phyloP scores from a whole-genome alignment of 2,797 vertebrate genomes.

The Avahi laniger region DNA sequence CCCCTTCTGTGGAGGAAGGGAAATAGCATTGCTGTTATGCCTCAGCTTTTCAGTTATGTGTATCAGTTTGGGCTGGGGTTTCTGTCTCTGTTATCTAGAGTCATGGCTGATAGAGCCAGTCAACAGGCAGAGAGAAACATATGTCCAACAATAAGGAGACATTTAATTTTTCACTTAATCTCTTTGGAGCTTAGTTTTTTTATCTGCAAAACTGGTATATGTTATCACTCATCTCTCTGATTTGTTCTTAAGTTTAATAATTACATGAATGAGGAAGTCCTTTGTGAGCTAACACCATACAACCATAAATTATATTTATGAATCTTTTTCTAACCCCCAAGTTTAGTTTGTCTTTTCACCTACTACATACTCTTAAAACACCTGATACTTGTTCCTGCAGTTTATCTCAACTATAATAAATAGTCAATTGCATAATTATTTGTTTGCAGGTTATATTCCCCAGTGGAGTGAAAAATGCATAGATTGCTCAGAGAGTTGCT shows the following conservation, averaged over 20 bases:
- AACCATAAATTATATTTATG: background rate
- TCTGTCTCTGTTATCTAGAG: background rate
- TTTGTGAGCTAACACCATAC: background rate
- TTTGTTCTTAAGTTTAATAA: conserved; percentile 20
- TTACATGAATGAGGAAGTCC: conserved; percentile 1
- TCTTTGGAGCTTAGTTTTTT: background rate
- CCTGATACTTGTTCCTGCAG: conserved; percentile 19
- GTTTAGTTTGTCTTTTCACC: background rate
- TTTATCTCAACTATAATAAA: conserved; percentile 38
- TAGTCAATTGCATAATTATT: conserved; percentile 42
- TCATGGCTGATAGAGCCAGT: background rate
- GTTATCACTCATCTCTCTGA: background rate
- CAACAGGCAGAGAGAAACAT: background rate
- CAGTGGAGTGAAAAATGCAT: background rate
- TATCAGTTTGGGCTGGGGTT: background rate
- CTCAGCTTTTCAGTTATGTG: background rate
- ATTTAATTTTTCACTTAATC: background rate
- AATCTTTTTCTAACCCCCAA: background rate
- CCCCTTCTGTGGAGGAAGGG: background rate
- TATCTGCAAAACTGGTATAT: background rate
- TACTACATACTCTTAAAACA: background rate
- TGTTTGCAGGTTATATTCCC: conserved; percentile 33
- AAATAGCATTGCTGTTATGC: background rate
- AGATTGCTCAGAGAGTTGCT: background rate
- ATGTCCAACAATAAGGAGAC: background rate